Percentiles rank a stretch among this genome's conserved stretches.
Conservation (phyloP, 2,113 vertebrate species). For the Zosterops borbonicus region DNA sequence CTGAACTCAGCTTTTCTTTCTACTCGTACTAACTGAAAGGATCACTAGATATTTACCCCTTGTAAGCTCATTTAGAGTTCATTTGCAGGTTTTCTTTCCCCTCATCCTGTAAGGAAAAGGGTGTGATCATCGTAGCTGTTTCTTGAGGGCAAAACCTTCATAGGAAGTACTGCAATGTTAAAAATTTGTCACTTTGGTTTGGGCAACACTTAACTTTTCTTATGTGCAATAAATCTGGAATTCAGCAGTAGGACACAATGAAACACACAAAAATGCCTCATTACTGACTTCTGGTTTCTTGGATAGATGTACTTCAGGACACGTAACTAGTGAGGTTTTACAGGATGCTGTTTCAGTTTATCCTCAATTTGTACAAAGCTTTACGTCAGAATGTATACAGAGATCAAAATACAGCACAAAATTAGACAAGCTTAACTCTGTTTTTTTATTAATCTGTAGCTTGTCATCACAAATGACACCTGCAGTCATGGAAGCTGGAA, state of each 20-base stretch:
- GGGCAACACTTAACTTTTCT: background rate
- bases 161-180: background rate
- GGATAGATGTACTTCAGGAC: background rate
- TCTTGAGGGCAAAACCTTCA: background rate
- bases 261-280: background rate
- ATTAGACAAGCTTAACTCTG: background rate
- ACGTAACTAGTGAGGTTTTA: background rate
- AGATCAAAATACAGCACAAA: background rate
- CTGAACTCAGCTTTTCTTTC: background rate
- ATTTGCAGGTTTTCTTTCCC: background rate
- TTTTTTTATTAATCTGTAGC: background rate
- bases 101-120: rapidly evolving
- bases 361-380: conserved; percentile 14
- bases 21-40: background rate
- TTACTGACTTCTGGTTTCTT: background rate
- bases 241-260: background rate
- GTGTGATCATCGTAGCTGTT: background rate
- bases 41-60: background rate
- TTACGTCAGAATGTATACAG: background rate
- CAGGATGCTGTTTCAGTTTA: background rate
- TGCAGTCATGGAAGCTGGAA: background rate
- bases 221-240: background rate
- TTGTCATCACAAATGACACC: background rate
- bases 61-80: background rate
- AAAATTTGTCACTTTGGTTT: background rate